These are phyloP conservation scores for Heteromurus nitidus DNA, from an alignment of 2,888 invertebrate genomes.

Conservation along the genomic window DNA sequence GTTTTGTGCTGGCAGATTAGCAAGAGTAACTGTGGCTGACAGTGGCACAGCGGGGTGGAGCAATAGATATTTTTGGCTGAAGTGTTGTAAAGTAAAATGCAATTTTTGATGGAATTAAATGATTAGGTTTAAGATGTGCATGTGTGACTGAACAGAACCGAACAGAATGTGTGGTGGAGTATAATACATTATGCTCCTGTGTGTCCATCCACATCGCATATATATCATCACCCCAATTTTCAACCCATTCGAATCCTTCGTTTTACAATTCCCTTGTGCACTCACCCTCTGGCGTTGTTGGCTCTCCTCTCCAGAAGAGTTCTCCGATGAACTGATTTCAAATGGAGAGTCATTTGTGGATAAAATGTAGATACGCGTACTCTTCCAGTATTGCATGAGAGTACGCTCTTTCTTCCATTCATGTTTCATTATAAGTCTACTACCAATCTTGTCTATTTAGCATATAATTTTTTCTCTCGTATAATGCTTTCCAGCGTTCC, in stretches of 20 bases:
- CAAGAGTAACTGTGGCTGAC: conserved; percentile 35
- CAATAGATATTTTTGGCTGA: conserved; percentile 34
- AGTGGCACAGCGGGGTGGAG: conserved; percentile 31
- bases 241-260: neutral
- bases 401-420: too few species aligned
- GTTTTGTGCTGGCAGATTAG: conserved; percentile 24
- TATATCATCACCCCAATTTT: too few species aligned
- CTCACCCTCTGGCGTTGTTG: conserved; percentile 20
- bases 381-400: neutral
- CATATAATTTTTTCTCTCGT: too few species aligned
- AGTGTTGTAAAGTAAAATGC: conserved; percentile 21
- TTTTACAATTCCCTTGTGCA: too few species aligned
- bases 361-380: too few species aligned
- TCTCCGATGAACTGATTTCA: conserved; percentile 4
- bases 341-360: conserved; percentile 11
- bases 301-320: neutral
- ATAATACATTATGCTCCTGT: neutral
- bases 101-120: conserved; percentile 41
- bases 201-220: conserved; percentile 17
- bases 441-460: too few species aligned
- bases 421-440: too few species aligned
- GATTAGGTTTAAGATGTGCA: conserved; percentile 31
- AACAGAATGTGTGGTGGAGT: too few species aligned
- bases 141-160: too few species aligned
- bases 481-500: too few species aligned